Evolutionary conservation across 1,140 invertebrate genomes (phyloP), one percentile per base, ranked within the genome.

Genomic region (Asbolus verrucosus): DNA sequence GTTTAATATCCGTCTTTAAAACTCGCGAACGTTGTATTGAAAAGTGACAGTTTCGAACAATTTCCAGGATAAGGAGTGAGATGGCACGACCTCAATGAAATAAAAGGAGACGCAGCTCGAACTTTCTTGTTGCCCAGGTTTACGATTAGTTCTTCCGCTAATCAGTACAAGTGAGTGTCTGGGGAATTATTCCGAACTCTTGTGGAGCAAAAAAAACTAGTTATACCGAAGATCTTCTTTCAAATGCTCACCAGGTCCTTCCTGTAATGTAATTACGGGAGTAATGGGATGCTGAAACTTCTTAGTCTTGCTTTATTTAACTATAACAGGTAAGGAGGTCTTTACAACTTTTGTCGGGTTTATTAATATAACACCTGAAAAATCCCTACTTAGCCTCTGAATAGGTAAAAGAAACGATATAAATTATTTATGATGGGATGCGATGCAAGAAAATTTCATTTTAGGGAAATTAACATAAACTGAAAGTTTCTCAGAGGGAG

Each of bases 101-200:
- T 63, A 63, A 63, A 61, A 62, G 39, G 21, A 14, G 33, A 11
- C 33, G 21, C 15, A 33, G 1, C 27, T 19, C 11, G 30, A 63
- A 38, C 19, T 41, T 27, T 39, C 39, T 16, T 59, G 6, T 2
- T 59, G 46, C 27, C 19, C 59, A 36, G 31, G 59, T 62, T 62
- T 62, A 62, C 59, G 59, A 62, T 62, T 62, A 62, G 59, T 14
- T 60, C 11, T 14, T 18, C 13, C 30, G 39, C 61, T 63, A 63
- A 63, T 63, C 61, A 63, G 61, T 41, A 63, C 61, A 63, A 63
- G 61, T 63, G 61, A n/a, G 13, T 24, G 39, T 19, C 61, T 41
- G 6, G 61, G 61, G 61, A 39, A 63, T 63, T 63, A 63, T 63
- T 63, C 36, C 11, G 18, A 63, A 39, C 14, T 62, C 30, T 62